A percentile compares a stretch with the other conserved stretches of the same genome.
phyloP scores from a whole-genome alignment of 30 jellyfish, hydroid and myxozoan genomes.

The Nemopilema nomurai region DNA sequence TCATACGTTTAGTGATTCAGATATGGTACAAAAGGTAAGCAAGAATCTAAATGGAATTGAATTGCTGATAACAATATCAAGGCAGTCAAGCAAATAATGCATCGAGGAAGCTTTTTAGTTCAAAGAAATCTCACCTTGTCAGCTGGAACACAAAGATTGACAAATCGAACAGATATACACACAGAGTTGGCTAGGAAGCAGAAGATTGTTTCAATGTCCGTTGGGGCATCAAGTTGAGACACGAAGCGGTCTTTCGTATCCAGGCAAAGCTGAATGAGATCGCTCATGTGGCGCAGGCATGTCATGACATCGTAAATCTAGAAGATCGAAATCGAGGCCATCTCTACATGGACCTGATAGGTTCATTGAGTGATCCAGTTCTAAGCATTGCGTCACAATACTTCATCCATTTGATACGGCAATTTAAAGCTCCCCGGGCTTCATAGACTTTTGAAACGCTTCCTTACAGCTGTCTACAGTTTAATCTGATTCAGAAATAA shows the following conservation, averaged over 20 bases:
- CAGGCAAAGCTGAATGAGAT: conserved; percentile 28
- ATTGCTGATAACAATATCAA: too few species aligned
- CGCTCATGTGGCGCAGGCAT: conserved; percentile 52
- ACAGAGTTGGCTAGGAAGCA: conserved; percentile 33
- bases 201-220: conserved; percentile 24
- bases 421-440: too few species aligned
- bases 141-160: conserved; percentile 46
- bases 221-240: not conserved
- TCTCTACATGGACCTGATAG: too few species aligned
- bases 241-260: conserved; percentile 18
- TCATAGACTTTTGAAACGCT: too few species aligned
- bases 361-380: too few species aligned
- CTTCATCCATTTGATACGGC: too few species aligned
- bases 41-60: too few species aligned
- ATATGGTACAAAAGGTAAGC: too few species aligned
- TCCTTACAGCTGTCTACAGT: too few species aligned
- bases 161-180: conserved; percentile 41
- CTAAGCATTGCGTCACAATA: too few species aligned
- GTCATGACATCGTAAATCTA: conserved; percentile 68
- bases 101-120: not conserved
- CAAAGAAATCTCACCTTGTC: conserved; percentile 41
- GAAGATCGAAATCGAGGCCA: not conserved
- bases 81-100: not conserved
- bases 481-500: too few species aligned
- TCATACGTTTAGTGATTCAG: too few species aligned